Conservation (phyloP, 2,113 vertebrate genomes). For the Ariopsis seemanni region DNA sequence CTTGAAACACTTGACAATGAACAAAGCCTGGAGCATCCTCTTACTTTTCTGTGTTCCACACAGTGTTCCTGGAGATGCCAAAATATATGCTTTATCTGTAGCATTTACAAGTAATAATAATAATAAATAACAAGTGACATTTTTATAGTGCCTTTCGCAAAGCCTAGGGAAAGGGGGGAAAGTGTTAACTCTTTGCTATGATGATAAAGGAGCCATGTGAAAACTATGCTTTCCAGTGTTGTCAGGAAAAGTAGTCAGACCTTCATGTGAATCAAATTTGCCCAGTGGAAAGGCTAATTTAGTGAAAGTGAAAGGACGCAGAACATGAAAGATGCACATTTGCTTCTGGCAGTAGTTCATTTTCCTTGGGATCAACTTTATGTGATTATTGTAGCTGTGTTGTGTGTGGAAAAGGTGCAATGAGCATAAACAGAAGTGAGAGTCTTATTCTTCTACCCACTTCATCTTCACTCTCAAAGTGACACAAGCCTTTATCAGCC, state of each 20-base stretch:
- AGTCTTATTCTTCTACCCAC: slow-evolving; percentile 5
- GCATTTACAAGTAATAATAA: neutral
- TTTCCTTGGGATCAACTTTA: neutral
- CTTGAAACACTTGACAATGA: neutral
- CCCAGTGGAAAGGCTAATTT: neutral
- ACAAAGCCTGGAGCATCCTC: neutral
- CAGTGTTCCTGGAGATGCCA: neutral
- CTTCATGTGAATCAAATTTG: neutral
- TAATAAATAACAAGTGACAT: no score
- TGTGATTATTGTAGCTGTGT: no score
- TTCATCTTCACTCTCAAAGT: neutral
- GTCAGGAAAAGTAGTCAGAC: neutral
- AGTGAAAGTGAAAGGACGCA: neutral
- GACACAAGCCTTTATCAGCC: neutral
- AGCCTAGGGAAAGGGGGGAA: no score
- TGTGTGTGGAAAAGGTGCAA: neutral
- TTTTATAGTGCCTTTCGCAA: no score
- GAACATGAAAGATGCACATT: neutral
- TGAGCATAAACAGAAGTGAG: neutral
- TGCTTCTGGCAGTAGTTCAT: neutral
- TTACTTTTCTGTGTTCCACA: neutral
- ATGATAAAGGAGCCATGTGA: neutral
- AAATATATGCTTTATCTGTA: neutral
- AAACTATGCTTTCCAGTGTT: neutral
- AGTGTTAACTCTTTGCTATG: neutral